Evolutionary conservation across 1,140 invertebrate species (phyloP), one percentile per base, ranked within the genome.

Genomic region (Sinonovacula constricta): DNA sequence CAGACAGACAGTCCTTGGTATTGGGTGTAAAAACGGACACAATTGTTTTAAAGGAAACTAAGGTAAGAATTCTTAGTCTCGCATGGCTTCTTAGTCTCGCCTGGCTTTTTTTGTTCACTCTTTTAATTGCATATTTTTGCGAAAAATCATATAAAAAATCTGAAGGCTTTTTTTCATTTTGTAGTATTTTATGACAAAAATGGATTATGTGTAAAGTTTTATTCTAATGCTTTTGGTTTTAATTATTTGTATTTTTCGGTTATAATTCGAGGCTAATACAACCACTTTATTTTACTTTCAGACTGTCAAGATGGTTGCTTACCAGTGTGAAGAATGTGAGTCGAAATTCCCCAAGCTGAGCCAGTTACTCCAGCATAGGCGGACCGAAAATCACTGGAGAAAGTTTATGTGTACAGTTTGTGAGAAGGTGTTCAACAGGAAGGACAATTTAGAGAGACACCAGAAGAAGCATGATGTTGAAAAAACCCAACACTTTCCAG

Each of bases 401-500:
- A n/a, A n/a, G n/a, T n/a, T n/a, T n/a, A n/a, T n/a, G n/a, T n/a
- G n/a, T n/a, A n/a, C n/a, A n/a, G n/a, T n/a, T n/a, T n/a, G n/a
- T n/a, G n/a, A n/a, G n/a, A n/a, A n/a, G n/a, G n/a, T n/a, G 3
- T 65, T 65, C 30, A 24, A 12, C 3, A 3, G 62, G 10, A 65
- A 65, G 39, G 4, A 62, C 2, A 62, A 62, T 62, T 34, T 62
- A 24, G 59, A 34, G 12, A 3, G 59, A 34, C 59, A 62, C 31
- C 33, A 34, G 59, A 5, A 62, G 18, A 31, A n/a, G 7, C 59
- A 62, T 34, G 26, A n/a, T 12, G 7, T 22, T 12, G 59, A 62
- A 34, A 62, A 62, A 10, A 62, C n/a, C 26, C 60, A 63, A 10
- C 60, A 63, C n/a, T 63, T 31, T 24, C 60, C 60, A 7, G 60